A percentile compares a stretch with the other conserved stretches of the same genome.
Conservation (phyloP, 1,140 invertebrate species). For the Drosophila rhopaloa region DNA sequence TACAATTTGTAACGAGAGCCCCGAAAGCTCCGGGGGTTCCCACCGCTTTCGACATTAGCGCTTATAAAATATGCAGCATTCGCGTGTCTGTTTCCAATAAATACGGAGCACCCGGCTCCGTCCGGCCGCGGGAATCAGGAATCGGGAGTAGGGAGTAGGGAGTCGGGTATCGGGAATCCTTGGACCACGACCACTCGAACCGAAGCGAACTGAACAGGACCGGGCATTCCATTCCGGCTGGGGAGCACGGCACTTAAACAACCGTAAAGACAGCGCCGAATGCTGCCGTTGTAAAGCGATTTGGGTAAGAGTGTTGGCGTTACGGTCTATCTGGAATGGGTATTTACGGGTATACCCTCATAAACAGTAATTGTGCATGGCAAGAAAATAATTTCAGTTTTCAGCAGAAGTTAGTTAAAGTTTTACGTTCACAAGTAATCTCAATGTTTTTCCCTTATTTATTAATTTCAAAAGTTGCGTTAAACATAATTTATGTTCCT, state of each 20-base stretch:
- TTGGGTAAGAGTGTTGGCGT: conserved; percentile 21
- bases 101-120: conserved; percentile 41
- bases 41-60: conserved; percentile 33
- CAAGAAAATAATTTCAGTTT: background rate
- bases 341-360: background rate
- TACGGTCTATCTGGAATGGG: conserved; percentile 8
- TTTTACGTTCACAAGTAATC: no score
- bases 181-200: conserved; percentile 14
- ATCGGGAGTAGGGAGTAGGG: conserved; percentile 4
- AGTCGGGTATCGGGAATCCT: conserved; percentile 1
- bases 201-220: conserved; percentile 7
- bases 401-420: no score
- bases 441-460: no score
- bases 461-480: no score
- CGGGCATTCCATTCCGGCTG: conserved; percentile 23
- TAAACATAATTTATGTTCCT: no score
- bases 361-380: background rate
- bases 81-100: conserved; percentile 80
- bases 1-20: conserved; percentile 78
- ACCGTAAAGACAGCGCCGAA: conserved; percentile 33
- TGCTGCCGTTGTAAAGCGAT: conserved; percentile 23
- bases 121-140: background rate
- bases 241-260: conserved; percentile 35
- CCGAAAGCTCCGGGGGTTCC: conserved; percentile 6
- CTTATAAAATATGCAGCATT: conserved; percentile 78